Conservation (phyloP, 2,113 vertebrate species). For the Corapipo altera region DNA sequence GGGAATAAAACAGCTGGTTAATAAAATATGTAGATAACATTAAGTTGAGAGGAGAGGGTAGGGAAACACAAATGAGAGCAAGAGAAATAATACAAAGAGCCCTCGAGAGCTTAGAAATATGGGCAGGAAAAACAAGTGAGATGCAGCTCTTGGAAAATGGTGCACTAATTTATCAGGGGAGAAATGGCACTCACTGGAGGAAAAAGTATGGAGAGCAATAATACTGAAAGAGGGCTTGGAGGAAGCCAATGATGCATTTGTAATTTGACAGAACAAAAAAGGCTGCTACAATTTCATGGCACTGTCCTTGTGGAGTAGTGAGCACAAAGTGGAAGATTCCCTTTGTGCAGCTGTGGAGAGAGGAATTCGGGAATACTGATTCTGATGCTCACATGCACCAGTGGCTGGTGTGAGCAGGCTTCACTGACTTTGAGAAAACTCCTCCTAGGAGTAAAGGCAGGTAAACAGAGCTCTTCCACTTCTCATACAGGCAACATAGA, state of each 20-base stretch:
- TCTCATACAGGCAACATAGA: neutral
- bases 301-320: neutral
- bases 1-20: constrained; percentile 13
- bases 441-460: neutral
- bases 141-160: constrained; percentile 2
- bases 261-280: neutral
- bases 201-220: neutral
- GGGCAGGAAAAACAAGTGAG: neutral
- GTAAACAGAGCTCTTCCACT: neutral
- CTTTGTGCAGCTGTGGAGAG: neutral
- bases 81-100: neutral
- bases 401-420: neutral
- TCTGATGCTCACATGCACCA: neutral
- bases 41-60: neutral
- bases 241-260: neutral
- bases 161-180: neutral
- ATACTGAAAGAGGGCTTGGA: neutral
- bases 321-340: neutral
- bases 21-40: constrained; percentile 44
- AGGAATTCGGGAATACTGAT: neutral
- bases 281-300: neutral
- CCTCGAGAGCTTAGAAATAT: neutral
- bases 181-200: neutral
- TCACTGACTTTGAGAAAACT: neutral
- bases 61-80: neutral